Base-by-base conservation (phyloP, 2,113 vertebrate genomes). In the Sebastes schlegelii region DNA sequence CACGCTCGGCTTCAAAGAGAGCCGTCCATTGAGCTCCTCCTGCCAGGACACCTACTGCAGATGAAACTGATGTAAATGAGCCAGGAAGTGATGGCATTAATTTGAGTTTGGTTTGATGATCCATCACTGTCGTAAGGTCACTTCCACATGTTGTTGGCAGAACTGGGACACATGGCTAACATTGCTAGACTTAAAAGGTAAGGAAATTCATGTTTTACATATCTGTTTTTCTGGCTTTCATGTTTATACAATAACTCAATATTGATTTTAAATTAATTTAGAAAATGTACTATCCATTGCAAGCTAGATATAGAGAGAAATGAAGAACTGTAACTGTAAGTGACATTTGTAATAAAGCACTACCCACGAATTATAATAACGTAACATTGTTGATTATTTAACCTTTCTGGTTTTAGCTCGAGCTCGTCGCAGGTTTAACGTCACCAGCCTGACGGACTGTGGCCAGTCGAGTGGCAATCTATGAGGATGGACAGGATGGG, bases 1-100 rank as follows among this genome's bases (percentile, higher is more conserved):
- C 87, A 55, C 6, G 54, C 74, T 70, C 19, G 64, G 87, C 89
- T 93, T 91, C 84, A 93, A 91, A 93, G 92, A 88, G 71, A 91
- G 80, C 83, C 60, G 71, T 86, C 91, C 87, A 62, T 63, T 74
- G 74, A 84, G 66, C 79, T 83, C 52, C 49, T 82, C 81, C 60
- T 65, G 66, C 74, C 86, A 82, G 54, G 77, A 83, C 80, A 74
- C 64, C 62, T 40, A 21, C 79, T 61, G 63, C 17, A 73, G 76
- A 86, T 23, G 78, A 85, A 79, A n/a, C 66, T 75, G 66, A 86
- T 52, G 71, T 67, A 77, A 86, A 88, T 76, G 60, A 85, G 83
- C 54, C 62, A 66, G 70, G 63, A 85, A 80, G 74, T 46, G 71
- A 73, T 80, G 73, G 68, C 23, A 71, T 79, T 77, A 7, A 81